Evolutionary conservation across 2,113 vertebrate genomes (phyloP), one percentile per base, ranked within the genome.

Genomic region (Entelurus aequoreus): DNA sequence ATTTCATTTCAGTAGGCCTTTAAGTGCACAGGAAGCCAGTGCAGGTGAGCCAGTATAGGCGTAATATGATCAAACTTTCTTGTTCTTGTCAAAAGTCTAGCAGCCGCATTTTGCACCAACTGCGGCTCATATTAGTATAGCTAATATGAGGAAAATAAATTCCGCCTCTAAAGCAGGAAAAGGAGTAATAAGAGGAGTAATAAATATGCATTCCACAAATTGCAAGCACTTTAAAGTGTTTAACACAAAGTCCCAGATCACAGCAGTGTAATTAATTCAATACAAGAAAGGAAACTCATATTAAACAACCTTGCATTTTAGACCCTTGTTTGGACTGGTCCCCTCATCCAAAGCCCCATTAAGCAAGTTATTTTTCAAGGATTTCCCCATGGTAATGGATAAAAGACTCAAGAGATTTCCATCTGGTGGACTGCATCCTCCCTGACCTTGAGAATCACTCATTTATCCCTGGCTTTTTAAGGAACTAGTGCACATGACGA

Each of bases 401-500:
- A 52, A 78, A 69, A 66, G 74, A 60, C 72, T 67, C 70, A 13
- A 14, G 77, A 79, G 73, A 67, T 52, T 74, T 67, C 76, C n/a
- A 66, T 48, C 58, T 54, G 28, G 67, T 56, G 59, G 54, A 52
- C 71, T 66, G 56, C 50, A 46, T 72, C 62, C 42, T 50, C 49
- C 47, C 65, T 69, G 76, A 85, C 86, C 83, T 81, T 85, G 77
- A 78, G 55, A 74, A 76, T 76, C 52, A n/a, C 58, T 77, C 63
- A 84, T 79, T 61, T 78, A 82, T 82, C 83, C 72, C 40, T n/a
- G 54, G 66, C 58, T 71, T 74, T 65, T 14, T 71, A 51, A 48
- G 48, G 46, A 77, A 66, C 50, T n/a, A 64, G 65, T 49, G 66
- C 66, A 65, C 49, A 69, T 57, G 68, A 74, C 57, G 60, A 65